Evolutionary conservation across 1,140 invertebrate genomes (phyloP).

Genomic region (Drosophila kikkawai): DNA sequence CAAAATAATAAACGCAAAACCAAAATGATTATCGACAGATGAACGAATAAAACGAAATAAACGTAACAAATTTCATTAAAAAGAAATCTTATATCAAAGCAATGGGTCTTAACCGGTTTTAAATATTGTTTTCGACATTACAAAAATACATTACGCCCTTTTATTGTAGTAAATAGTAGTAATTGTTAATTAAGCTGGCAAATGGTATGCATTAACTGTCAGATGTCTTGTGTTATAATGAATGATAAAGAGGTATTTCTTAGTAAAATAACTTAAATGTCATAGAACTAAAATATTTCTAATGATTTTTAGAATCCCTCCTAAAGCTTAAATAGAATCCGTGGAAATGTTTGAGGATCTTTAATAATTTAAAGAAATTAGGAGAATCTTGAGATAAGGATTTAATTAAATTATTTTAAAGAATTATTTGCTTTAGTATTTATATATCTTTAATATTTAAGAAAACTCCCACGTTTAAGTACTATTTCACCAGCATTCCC

Average conservation of each 20-base stretch:
- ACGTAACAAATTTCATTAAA: slow-evolving; percentile 12
- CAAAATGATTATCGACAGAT: slow-evolving; percentile 1
- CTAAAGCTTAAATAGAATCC: background rate
- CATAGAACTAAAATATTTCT: too few species aligned
- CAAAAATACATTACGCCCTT: background rate
- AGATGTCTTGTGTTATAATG: background rate
- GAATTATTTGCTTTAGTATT: too few species aligned
- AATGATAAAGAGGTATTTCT: background rate
- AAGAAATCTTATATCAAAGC: slow-evolving; percentile 18
- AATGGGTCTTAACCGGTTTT: slow-evolving; percentile 1
- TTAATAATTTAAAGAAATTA: background rate
- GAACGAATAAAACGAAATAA: background rate
- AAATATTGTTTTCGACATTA: background rate
- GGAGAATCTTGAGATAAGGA: background rate
- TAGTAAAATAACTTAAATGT: background rate
- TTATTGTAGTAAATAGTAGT: background rate
- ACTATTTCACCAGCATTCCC: background rate
- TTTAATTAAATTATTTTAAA: too few species aligned
- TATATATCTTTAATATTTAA: too few species aligned
- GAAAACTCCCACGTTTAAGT: background rate
- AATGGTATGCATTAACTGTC: background rate
- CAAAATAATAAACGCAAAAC: background rate
- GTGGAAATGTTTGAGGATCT: background rate
- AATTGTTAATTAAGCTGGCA: background rate
- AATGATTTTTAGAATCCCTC: too few species aligned